Evolutionary conservation across 2,888 invertebrate genomes (phyloP), one percentile per base, ranked within the genome.

Genomic region (Pseudoips prasinana): DNA sequence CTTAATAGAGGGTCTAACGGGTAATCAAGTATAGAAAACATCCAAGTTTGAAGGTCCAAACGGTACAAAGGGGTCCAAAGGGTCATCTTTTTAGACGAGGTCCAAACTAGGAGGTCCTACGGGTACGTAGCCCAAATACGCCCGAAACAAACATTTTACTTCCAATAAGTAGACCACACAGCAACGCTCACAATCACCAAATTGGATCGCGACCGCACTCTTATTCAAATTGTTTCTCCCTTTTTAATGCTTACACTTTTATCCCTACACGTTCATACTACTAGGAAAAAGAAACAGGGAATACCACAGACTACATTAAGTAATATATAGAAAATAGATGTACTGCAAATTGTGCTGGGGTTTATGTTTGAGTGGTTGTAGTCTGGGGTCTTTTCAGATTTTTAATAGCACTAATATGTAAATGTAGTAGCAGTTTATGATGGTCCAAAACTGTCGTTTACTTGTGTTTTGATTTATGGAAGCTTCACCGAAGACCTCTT

Each of bases 401-500:
- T 41, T 4, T 14, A 34, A 38, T 41, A 25, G 47, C 34, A 27
- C 29, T 34, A 26, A 33, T 44, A 25, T 52, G 45, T 65, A 60
- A 58, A 56, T 36, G 54, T 33, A 46, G 40, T 41, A 37, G 29
- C 46, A 50, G 58, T 75, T 79, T 76, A 78, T 71, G 76, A 74
- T 57, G 68, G 63, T 67, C 69, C 71, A 64, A 65, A 71, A 70
- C 50, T 67, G 78, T 77, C 74, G 66, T 79, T 79, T 75, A 79
- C 71, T 72, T 51, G 33, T 51, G 60, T 72, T 75, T 67, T 77
- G 79, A 80, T 77, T 80, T 76, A 78, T 74, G 72, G 57, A 59
- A 54, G 58, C 54, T 45, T 44, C 33, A 32, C 51, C 57, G 56
- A 59, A 40, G 47, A 48, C 57, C 58, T 63, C 61, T 58, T 67